phyloP scores from a whole-genome alignment of 2,888 invertebrate genomes.

The Drosophila formosana region DNA sequence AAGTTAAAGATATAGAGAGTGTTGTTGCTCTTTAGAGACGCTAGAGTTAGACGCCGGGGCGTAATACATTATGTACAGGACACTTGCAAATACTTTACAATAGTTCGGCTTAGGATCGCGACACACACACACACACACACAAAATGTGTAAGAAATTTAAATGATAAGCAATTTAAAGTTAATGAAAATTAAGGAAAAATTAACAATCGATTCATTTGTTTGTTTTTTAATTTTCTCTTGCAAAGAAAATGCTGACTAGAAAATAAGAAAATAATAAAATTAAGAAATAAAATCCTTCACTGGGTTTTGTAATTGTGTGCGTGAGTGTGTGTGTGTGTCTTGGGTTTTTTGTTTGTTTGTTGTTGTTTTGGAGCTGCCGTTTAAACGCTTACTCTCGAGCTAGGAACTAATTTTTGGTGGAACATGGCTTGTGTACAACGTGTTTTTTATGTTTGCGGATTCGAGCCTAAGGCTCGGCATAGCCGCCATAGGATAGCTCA shows the following conservation, averaged over 20 bases:
- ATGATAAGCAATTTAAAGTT: neutral
- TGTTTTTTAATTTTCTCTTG: constrained; percentile 52
- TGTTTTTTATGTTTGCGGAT: constrained; percentile 10
- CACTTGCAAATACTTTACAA: constrained; percentile 67
- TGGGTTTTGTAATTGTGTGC: constrained; percentile 43
- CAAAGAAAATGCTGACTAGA: constrained; percentile 81
- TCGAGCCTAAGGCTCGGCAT: constrained; percentile 72
- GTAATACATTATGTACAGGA: constrained; percentile 72
- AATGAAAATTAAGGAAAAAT: constrained; percentile 11
- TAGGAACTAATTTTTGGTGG: constrained; percentile 86
- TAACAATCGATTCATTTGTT: constrained; percentile 17
- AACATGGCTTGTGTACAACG: constrained; percentile 75
- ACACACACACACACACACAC: constrained; percentile 40
- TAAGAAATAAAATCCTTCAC: constrained; percentile 40
- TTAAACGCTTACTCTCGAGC: constrained; percentile 64
- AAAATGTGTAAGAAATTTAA: neutral
- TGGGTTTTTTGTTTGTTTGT: constrained; percentile 17
- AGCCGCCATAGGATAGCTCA: constrained; percentile 69
- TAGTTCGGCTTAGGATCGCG: constrained; percentile 63
- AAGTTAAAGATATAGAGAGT: constrained; percentile 42
- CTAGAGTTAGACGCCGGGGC: constrained; percentile 64
- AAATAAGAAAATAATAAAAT: constrained; percentile 54
- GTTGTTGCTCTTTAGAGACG: constrained; percentile 56
- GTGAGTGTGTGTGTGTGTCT: constrained; percentile 34
- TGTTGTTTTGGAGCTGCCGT: constrained; percentile 54